Percentiles rank a stretch among this genome's conserved stretches.
phyloP scores from a whole-genome alignment of 1,140 invertebrate species.

The Helicoverpa zea region DNA sequence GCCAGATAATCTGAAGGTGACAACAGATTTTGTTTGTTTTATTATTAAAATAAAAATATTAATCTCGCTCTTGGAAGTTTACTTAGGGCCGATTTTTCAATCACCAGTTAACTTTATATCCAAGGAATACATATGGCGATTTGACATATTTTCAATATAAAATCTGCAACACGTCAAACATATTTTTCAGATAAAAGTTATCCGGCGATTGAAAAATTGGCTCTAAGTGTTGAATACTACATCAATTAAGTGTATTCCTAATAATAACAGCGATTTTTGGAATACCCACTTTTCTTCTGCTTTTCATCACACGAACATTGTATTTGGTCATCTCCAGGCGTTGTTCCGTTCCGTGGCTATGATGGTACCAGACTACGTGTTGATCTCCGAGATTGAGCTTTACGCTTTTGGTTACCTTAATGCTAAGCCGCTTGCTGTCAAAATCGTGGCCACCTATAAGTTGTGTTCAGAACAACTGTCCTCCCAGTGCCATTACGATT shows the following conservation, averaged over 20 bases:
- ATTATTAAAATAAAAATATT: neutral
- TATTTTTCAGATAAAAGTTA: no score
- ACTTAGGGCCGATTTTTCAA: no score
- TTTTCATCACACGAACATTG: no score
- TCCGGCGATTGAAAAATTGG: no score
- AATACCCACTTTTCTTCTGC: neutral
- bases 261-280: no score
- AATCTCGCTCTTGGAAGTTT: neutral
- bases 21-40: neutral
- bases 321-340: constrained; percentile 87
- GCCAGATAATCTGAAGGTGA: constrained; percentile 97
- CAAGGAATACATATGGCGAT: no score
- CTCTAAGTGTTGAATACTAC: no score
- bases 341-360: constrained; percentile 98
- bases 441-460: constrained; percentile 97
- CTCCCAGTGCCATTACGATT: constrained; percentile 98
- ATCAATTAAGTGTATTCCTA: no score
- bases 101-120: no score
- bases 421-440: constrained; percentile 95
- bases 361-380: constrained; percentile 98
- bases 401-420: constrained; percentile 98
- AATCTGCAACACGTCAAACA: no score
- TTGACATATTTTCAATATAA: no score
- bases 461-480: constrained; percentile 98
- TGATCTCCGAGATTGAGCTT: constrained; percentile 97